A percentile compares a stretch with the other conserved stretches of the same genome.
phyloP scores from a whole-genome alignment of 2,888 invertebrate species.

The Chouioia cunea region DNA sequence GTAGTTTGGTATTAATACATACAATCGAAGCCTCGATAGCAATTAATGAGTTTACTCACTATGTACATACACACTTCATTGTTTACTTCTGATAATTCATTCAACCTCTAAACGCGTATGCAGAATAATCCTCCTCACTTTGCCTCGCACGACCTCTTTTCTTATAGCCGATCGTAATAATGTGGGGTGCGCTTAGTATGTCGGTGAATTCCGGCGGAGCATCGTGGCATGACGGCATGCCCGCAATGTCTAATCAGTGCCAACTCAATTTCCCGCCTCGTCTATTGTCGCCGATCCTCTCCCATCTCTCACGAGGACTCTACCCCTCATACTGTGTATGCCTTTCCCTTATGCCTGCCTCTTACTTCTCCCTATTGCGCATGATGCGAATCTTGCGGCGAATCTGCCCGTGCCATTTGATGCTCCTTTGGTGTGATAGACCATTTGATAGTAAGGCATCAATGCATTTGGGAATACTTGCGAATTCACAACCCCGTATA shows the following conservation, averaged over 20 bases:
- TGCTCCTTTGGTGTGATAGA: too few species aligned
- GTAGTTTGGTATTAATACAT: too few species aligned
- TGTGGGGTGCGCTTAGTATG: constrained; percentile 42
- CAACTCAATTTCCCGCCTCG: constrained; percentile 63
- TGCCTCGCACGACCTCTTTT: background rate
- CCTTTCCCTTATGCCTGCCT: background rate
- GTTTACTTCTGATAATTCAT: background rate
- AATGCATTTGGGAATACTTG: background rate
- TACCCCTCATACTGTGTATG: constrained; percentile 9
- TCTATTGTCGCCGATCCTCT: constrained; percentile 55
- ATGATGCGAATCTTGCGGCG: too few species aligned
- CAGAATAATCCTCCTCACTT: background rate
- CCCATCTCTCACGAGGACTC: constrained; percentile 50
- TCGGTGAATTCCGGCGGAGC: constrained; percentile 60
- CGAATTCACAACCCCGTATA: background rate
- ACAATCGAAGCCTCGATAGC: too few species aligned
- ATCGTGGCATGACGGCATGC: constrained; percentile 63
- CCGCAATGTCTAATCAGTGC: constrained; percentile 67
- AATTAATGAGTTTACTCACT: too few species aligned
- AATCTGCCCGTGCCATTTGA: too few species aligned
- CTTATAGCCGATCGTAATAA: constrained; percentile 53
- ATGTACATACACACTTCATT: too few species aligned
- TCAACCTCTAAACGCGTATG: too few species aligned
- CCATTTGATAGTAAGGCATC: background rate
- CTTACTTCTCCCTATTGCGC: constrained; percentile 12